Evolutionary conservation across 2,113 vertebrate genomes (phyloP), one percentile per base, ranked within the genome.

Genomic region (Thalassoma bifasciatum): DNA sequence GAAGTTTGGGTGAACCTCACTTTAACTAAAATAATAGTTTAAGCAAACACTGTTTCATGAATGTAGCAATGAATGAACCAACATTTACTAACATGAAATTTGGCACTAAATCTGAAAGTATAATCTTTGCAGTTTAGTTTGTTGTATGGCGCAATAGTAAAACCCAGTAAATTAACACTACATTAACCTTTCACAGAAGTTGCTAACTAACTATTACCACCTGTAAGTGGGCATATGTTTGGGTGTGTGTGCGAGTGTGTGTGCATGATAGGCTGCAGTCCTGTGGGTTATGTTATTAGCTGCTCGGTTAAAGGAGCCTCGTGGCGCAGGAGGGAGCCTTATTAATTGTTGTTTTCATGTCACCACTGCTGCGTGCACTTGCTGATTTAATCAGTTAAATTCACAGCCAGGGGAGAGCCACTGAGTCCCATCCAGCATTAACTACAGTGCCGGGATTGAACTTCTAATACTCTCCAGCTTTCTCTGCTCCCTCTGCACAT

Each of bases 331-430:
- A 80, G 84, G 84, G 87, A 89, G 93, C 91, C 93, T 95, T 94
- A 95, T 96, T 94, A 95, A 95, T 95, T 95, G 92, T 93, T 93
- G 93, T 95, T 95, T 95, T 94, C 94, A 87, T 94, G 94, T 95
- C 93, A 94, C 91, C 93, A 87, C 85, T 82, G 88, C 88, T 89
- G 89, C 86, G 88, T 92, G 93, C 91, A 93, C 91, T 94, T 90
- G 84, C 91, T 94, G 93, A 96, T 95, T 95, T 96, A 95, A 96
- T 95, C 94, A 95, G 92, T 92, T 94, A 93, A 94, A 95, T 94
- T 95, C 92, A 94, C 86, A 94, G 91, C 86, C 84, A 84, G 87
- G 91, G 89, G 92, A 92, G 81, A 85, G 71, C 81, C 79, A 88
- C 81, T 34, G 82, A 92, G 88, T 88, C 88, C 89, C 88, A 90